Base-by-base conservation (phyloP, 2,113 vertebrate species). In the Gymnarchus niloticus region DNA sequence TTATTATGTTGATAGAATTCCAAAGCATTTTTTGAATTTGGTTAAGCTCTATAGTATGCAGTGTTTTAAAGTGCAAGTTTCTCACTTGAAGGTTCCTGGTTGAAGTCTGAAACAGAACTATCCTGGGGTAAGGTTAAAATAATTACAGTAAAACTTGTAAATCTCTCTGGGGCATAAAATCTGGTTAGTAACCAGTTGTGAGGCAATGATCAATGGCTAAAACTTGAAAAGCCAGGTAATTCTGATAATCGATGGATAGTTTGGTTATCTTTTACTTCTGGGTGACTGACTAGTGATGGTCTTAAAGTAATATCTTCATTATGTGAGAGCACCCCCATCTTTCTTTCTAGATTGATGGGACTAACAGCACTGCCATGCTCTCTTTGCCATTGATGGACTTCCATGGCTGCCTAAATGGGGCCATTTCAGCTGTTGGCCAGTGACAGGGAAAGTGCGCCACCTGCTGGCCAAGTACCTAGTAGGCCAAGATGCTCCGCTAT, bases 381-480 rank as follows among this genome's bases (percentile, higher is more conserved):
- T 2, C 78, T 54, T 51, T 52, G 56, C 61, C 73, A 25, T 3
- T 81, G 76, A 83, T 54, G 19, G 1, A 41, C 37, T 37, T 69
- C 5, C 14, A 69, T 69, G 61, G 37, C 61, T 25, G 25, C 25
- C 14, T 69, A 69, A 69, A 69, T 19, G 12, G 10, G 85, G 61
- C 51, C 25, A 82, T 76, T 25, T n/a, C 65, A 52, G 12, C 51
- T 10, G 19, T 51, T 37, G 23, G 21, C 52, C 59, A 85, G 54
- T 54, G 28, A 41, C 83, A 85, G 65, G 69, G 56, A 51, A 48
- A 85, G 69, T 49, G 81, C 49, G 84, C 86, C 86, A 87, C 88
- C 86, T 87, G 56, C 81, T 88, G 88, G 28, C 19, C 3, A 23
- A 46, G 7, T 57, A 2, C 52, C 41, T 48, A 2, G n/a, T 9